These are phyloP conservation scores for Boleophthalmus pectinirostris DNA, from an alignment of 2,113 vertebrate genomes.

Conservation along the genomic window DNA sequence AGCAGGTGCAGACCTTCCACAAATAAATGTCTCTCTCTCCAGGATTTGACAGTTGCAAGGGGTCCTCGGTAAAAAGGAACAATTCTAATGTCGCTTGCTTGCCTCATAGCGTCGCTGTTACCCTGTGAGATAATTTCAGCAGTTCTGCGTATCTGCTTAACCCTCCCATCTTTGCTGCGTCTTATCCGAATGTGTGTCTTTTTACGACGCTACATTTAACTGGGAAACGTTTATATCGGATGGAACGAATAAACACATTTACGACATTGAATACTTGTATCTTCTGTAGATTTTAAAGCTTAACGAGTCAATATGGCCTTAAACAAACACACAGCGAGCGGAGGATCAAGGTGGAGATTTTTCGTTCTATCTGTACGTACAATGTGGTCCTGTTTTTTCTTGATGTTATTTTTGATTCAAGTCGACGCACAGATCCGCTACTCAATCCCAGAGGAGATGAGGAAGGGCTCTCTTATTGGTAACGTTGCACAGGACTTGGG, in stretches of 20 bases:
- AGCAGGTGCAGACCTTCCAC: too few species aligned
- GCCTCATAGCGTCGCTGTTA: slow-evolving; percentile 67
- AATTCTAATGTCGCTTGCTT: not conserved
- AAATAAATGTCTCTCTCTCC: too few species aligned
- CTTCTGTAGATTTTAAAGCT: not conserved
- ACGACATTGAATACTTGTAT: not conserved
- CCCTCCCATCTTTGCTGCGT: slow-evolving; percentile 30
- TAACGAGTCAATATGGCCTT: slow-evolving; percentile 26
- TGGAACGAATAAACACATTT: not conserved
- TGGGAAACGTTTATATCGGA: not conserved
- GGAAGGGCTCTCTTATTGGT: slow-evolving; percentile 67
- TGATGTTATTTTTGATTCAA: slow-evolving; percentile 1
- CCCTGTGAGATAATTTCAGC: slow-evolving; percentile 23
- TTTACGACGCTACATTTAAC: not conserved
- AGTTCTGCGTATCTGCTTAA: not conserved
- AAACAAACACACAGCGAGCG: not conserved
- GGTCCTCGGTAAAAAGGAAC: not conserved
- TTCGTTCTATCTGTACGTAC: not conserved
- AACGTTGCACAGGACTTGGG: slow-evolving; percentile 78
- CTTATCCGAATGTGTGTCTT: not conserved
- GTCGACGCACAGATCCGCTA: slow-evolving; percentile 69
- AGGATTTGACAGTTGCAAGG: not conserved
- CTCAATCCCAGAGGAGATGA: slow-evolving; percentile 79
- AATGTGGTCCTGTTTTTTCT: slow-evolving; percentile 19
- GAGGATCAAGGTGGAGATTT: slow-evolving; percentile 28